Evolutionary conservation across 2,888 invertebrate genomes (phyloP).

Genomic region (Tolmerus cingulatus): DNA sequence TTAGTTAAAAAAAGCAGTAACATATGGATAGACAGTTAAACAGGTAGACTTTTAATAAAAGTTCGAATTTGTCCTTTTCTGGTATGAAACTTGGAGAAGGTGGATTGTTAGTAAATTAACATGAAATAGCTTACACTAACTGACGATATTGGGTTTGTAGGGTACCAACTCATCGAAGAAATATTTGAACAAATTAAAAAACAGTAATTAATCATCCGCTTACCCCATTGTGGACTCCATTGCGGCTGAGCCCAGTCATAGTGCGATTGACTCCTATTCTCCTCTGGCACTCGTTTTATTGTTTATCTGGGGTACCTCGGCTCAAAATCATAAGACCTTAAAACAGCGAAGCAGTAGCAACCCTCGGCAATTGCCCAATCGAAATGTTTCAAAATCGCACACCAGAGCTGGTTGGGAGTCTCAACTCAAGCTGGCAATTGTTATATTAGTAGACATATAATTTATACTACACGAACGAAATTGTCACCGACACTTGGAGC

Average conservation of each 20-base stretch:
- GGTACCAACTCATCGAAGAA: background rate
- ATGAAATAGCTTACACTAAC: background rate
- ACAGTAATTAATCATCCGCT: background rate
- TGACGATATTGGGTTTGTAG: background rate
- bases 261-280: background rate
- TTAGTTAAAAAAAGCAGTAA: too few relatives aligned
- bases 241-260: conserved; percentile 26
- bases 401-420: background rate
- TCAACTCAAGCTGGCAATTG: background rate
- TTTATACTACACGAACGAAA: background rate
- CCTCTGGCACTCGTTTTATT: background rate
- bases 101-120: background rate
- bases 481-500: background rate
- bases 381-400: background rate
- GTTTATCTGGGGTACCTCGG: background rate
- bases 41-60: too few relatives aligned
- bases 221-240: conserved; percentile 14
- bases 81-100: too few relatives aligned
- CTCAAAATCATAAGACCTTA: background rate
- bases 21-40: too few relatives aligned
- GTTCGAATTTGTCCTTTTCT: too few relatives aligned
- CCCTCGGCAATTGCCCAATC: background rate
- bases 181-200: background rate
- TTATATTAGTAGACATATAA: background rate
- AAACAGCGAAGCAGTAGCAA: background rate